These are phyloP conservation scores for Phylloscopus whistleri DNA, from an alignment of 2,113 vertebrate species.

Conservation along the genomic window DNA sequence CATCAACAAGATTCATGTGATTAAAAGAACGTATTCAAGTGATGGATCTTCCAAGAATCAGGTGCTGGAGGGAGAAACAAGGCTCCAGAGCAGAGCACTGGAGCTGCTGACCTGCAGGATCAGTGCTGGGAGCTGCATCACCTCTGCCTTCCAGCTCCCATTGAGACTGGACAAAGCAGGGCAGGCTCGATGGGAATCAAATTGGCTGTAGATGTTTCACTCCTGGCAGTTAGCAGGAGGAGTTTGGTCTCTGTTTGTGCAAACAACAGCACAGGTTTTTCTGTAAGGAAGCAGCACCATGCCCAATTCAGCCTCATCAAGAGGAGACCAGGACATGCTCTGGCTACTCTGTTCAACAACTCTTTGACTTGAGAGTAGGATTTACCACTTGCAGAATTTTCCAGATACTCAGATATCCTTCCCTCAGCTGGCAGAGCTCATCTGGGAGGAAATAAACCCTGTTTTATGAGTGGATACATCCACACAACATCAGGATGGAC, in stretches of 20 bases:
- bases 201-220: neutral
- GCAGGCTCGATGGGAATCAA: neutral
- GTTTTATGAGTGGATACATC: neutral
- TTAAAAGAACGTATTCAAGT: neutral
- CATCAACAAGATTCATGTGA: neutral
- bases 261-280: neutral
- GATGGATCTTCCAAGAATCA: neutral
- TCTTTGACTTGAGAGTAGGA: neutral
- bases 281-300: neutral
- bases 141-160: neutral
- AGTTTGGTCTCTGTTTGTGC: neutral
- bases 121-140: neutral
- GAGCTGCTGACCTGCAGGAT: neutral
- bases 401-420: neutral
- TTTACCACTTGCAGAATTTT: neutral
- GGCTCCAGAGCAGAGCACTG: neutral
- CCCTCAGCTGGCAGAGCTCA: neutral
- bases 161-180: neutral
- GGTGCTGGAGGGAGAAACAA: neutral
- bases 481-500: neutral
- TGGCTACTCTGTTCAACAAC: neutral
- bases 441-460: neutral
- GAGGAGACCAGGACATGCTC: neutral
- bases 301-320: neutral
- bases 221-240: neutral